Percentiles rank a stretch among this genome's conserved stretches.
phyloP scores from a whole-genome alignment of 2,888 invertebrate genomes.

The Spodoptera exigua region DNA sequence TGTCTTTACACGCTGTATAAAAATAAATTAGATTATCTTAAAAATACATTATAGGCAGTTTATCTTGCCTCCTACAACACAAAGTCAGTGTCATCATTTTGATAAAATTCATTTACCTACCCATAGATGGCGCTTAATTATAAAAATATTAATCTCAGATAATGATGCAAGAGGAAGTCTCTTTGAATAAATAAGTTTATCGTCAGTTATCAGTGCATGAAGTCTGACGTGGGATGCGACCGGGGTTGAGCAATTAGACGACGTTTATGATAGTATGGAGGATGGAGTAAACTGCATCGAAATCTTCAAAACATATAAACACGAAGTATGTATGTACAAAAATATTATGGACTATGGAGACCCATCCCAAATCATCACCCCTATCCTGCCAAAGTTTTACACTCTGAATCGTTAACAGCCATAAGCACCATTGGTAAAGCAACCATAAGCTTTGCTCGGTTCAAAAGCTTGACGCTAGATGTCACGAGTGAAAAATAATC shows the following conservation, averaged over 20 bases:
- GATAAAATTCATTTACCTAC: background rate
- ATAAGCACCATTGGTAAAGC: background rate
- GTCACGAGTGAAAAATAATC: conserved; percentile 53
- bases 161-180: conserved; percentile 65
- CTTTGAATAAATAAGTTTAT: conserved; percentile 52
- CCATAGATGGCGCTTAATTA: conserved; percentile 5
- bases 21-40: no score
- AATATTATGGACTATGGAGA: no score
- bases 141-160: conserved; percentile 2
- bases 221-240: conserved; percentile 16
- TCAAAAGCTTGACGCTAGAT: conserved; percentile 68
- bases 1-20: no score
- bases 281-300: no score
- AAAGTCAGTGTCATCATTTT: no score
- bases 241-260: conserved; percentile 29
- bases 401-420: no score
- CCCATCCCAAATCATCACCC: no score
- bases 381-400: no score
- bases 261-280: conserved; percentile 4
- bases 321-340: no score
- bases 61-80: no score
- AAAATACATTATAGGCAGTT: no score
- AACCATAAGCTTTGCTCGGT: conserved; percentile 38
- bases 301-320: no score
- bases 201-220: conserved; percentile 55